Percentiles rank a stretch among this genome's conserved stretches.
Evolutionary conservation across 2,888 invertebrate genomes (phyloP).

Genomic region (Torymus auratus): DNA sequence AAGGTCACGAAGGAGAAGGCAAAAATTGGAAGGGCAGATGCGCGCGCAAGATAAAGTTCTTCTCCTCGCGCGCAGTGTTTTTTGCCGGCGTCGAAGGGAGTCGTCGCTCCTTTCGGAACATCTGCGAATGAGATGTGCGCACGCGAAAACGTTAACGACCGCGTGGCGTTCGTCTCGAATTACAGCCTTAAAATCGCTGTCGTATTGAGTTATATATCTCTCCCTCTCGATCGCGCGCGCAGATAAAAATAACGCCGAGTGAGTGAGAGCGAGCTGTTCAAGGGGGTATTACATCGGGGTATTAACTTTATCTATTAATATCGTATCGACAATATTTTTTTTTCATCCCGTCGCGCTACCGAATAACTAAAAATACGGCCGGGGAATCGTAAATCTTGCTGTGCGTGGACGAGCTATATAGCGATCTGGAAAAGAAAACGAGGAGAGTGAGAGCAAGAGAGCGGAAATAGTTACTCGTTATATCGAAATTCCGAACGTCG

Average conservation of each 20-base stretch:
- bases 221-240: background rate
- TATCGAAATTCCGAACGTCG: conserved; percentile 56
- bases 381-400: conserved; percentile 41
- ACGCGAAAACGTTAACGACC: conserved; percentile 45
- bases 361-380: conserved; percentile 43
- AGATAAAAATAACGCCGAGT: conserved; percentile 20
- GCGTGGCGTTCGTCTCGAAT: conserved; percentile 34
- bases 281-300: conserved; percentile 24
- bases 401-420: conserved; percentile 41
- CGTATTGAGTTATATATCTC: conserved; percentile 38
- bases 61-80: conserved; percentile 6
- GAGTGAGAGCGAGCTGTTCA: background rate
- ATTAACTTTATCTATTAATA: conserved; percentile 46
- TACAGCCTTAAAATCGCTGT: conserved; percentile 10
- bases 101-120: conserved; percentile 31
- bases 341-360: background rate
- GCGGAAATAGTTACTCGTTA: conserved; percentile 52
- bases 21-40: conserved; percentile 47
- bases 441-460: conserved; percentile 33
- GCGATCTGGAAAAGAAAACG: conserved; percentile 48
- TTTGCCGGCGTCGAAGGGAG: conserved; percentile 5
- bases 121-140: conserved; percentile 49
- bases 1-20: conserved; percentile 3
- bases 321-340: conserved; percentile 43
- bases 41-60: conserved; percentile 12